Base-by-base conservation (phyloP, 2,888 invertebrate species). In the Troides helena region DNA sequence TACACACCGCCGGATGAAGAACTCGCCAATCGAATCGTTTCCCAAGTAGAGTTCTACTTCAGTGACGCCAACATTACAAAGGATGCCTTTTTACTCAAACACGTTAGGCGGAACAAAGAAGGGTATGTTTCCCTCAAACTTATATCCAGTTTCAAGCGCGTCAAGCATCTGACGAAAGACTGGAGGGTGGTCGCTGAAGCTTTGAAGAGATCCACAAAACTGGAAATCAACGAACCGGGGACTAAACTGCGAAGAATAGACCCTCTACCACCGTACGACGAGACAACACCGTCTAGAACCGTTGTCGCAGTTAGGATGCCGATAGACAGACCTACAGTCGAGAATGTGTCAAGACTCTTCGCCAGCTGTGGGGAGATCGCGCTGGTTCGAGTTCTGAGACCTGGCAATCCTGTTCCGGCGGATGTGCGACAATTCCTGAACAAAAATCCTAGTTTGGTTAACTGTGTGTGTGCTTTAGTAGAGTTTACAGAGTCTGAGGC, bases 1-100 rank as follows among this genome's bases (percentile, higher is more conserved):
- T 95, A 95, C 84, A 88, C 90, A 1, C 94, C 94, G 0, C 97
- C 97, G 0, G 95, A 95, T 74, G 96, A 96, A 6, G 97, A 97
- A 76, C 87, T 97, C 50, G 95, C 96, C 17, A 94, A 95, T 72
- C 95, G 96, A 78, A 97, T 98, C 77, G 95, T 96, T 65, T 94
- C 96, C 62, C 98, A 98, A 84, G 98, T 99, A 36, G 99, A 99
- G 89, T 98, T 97, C 84, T 99, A 99, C 88, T 99, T 99, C 89
- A 98, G 98, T 72, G 98, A 99, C 83, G 97, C 97, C 65, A 98
- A 98, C 85, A 97, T 99, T 76, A 95, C 98, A 5, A 98, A 98
- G 85, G 99, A 99, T 84, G 98, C 98, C 18, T 99, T 99, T 88
- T 93, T 99, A 62, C 89, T 99, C 73, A 99, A 99, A 85, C 99